Percentiles rank a stretch among this genome's conserved stretches.
Conservation (phyloP, 2,113 vertebrate species). For the Oplegnathus fasciatus region DNA sequence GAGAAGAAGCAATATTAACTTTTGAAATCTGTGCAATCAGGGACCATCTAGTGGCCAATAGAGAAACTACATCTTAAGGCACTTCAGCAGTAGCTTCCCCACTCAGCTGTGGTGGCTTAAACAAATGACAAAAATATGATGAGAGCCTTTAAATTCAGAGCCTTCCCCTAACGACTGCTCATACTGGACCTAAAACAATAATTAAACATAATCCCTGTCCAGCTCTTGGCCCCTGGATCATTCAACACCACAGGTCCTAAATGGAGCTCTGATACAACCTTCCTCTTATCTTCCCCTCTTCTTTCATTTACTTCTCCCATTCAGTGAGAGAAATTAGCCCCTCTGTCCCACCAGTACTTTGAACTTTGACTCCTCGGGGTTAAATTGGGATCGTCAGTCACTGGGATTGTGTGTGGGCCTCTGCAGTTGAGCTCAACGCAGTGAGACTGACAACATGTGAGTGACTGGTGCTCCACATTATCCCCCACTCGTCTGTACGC, state of each 20-base stretch:
- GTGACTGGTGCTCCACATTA: background rate
- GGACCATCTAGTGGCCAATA: background rate
- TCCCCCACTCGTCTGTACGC: background rate
- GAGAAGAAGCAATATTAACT: no score
- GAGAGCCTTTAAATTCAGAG: no score
- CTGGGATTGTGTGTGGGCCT: background rate
- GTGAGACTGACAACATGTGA: background rate
- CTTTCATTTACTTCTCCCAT: background rate
- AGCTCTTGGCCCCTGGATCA: background rate
- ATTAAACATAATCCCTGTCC: background rate
- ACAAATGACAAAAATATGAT: background rate
- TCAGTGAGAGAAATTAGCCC: rapidly evolving
- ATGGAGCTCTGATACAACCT: background rate
- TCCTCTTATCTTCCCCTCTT: background rate
- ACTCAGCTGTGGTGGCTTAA: background rate
- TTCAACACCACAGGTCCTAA: background rate
- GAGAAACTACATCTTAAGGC: background rate
- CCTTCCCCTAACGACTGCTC: no score
- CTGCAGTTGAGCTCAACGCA: background rate
- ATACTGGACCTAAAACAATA: background rate
- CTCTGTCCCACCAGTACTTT: slow-evolving; percentile 8
- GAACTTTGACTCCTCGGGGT: slow-evolving; percentile 1
- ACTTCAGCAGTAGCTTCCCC: no score
- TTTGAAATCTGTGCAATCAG: no score
- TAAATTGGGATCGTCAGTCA: background rate